These are phyloP conservation scores for Syngnathus floridae DNA, from an alignment of 2,113 vertebrate species.

Conservation along the genomic window DNA sequence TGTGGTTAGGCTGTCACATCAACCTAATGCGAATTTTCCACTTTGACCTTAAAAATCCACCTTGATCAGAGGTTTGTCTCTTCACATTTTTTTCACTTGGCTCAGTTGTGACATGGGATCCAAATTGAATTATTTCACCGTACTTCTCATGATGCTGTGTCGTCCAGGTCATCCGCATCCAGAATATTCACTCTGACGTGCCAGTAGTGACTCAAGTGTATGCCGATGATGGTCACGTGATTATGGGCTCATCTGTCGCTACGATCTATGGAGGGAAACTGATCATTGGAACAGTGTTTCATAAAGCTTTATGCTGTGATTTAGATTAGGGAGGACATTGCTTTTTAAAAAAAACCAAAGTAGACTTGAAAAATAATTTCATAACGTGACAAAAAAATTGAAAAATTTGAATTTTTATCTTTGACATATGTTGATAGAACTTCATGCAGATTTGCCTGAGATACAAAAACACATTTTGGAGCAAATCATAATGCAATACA, in stretches of 20 bases:
- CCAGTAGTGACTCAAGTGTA: slow-evolving; percentile 81
- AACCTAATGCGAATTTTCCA: slow-evolving; percentile 66
- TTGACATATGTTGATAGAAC: too few species aligned
- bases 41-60: slow-evolving; percentile 67
- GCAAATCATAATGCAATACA: background rate
- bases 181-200: slow-evolving; percentile 79
- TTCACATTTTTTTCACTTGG: background rate
- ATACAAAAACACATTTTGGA: background rate
- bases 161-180: slow-evolving; percentile 74
- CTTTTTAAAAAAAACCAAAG: background rate
- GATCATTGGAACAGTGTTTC: slow-evolving; percentile 84
- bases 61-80: slow-evolving; percentile 83
- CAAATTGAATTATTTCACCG: background rate
- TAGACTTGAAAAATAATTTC: background rate
- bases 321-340: slow-evolving; percentile 49
- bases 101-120: background rate
- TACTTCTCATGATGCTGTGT: slow-evolving; percentile 2
- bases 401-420: background rate
- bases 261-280: slow-evolving; percentile 70
- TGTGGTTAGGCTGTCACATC: slow-evolving; percentile 84
- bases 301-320: slow-evolving; percentile 82
- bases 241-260: slow-evolving; percentile 81
- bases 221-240: slow-evolving; percentile 75
- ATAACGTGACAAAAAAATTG: background rate
- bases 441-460: background rate